Evolutionary conservation across 2,888 invertebrate genomes (phyloP), one percentile per base, ranked within the genome.

Genomic region (Leptopilina drosophilae): DNA sequence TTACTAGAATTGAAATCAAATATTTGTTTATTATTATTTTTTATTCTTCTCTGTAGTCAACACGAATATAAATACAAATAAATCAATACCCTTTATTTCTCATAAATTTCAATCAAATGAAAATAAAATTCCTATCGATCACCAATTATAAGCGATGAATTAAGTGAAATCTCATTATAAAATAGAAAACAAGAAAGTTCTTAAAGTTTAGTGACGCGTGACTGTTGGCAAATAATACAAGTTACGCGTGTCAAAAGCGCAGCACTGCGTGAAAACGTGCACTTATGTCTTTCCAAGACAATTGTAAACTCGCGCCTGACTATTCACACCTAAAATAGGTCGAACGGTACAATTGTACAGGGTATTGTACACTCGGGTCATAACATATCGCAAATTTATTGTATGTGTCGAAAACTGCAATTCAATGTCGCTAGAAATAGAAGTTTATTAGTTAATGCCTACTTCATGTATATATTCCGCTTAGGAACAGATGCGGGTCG

Each of bases 201-300:
- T 49, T n/a, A 7, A 56, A 56, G n/a, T 53, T 49, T 56, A 73
- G 81, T 81, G 76, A 88, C 88, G 86, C 89, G 89, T 89, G 89
- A 89, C 89, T 86, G 84, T 83, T 85, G 82, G 84, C 86, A 85
- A 89, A 89, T 88, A 89, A 87, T 86, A 85, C 88, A 85, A 87
- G 88, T 89, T 89, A 89, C 88, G 87, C 88, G 87, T 84, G 78
- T 84, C 83, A 85, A 77, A 84, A 85, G 83, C 83, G 83, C 84
- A 84, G 81, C 82, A 81, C 83, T 86, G 85, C 89, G 87, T 87
- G 88, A 88, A 87, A 88, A 85, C 85, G 85, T 84, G 84, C 83
- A 82, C 73, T 12, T 56, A 33, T 73, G 56, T 73, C 56, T 73
- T 53, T 73, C 8, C 26, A 56, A 73, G 26, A 33, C 33, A 33